Base-by-base conservation (phyloP, 2,888 invertebrate species). In the Ophion ellenae region DNA sequence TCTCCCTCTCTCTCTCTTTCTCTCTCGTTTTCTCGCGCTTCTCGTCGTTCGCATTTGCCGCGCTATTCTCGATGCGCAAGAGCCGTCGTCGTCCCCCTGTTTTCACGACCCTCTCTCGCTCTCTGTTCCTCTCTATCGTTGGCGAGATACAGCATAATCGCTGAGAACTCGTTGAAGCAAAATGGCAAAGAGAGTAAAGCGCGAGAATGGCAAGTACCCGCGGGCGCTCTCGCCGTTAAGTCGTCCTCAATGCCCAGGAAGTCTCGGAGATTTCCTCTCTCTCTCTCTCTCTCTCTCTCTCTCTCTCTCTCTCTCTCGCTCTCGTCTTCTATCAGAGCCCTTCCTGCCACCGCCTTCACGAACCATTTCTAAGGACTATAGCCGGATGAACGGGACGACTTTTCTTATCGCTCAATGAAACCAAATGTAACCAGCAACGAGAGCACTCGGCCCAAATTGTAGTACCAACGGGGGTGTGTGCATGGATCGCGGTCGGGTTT, bases 161-260 rank as follows among this genome's bases (percentile, higher is more conserved):
- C 79, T 57, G 28, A 24, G 66, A 73, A 36, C 64, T 76, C 32
- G 85, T 83, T 66, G 78, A 83, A 57, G 59, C 69, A 40, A 53
- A 81, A 45, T 66, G 66, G 47, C 63, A 71, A 40, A 81, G 73
- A 73, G 71, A 57, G 57, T 57, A 28, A 70, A 78, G 84, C 59
- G 61, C 61, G 47, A 82, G 70, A 78, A 81, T 77, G 32, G 78
- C 85, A 61, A 81, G 40, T 67, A 77, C 61, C 57, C 47, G 59
- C 40, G 45, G 67, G 66, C 36, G 20, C 71, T 70, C 59, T 24
- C 20, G 61, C 17, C 32, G 80, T 64, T 85, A 85, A 87, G 86
- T 87, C 83, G 81, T 85, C 67, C 79, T 87, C 86, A 87, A 87
- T 86, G 88, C 81, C 84, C 88, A 85, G 87, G 87, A 88, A 87